Conservation (phyloP, 2,113 vertebrate genomes). For the Oceanites oceanicus region DNA sequence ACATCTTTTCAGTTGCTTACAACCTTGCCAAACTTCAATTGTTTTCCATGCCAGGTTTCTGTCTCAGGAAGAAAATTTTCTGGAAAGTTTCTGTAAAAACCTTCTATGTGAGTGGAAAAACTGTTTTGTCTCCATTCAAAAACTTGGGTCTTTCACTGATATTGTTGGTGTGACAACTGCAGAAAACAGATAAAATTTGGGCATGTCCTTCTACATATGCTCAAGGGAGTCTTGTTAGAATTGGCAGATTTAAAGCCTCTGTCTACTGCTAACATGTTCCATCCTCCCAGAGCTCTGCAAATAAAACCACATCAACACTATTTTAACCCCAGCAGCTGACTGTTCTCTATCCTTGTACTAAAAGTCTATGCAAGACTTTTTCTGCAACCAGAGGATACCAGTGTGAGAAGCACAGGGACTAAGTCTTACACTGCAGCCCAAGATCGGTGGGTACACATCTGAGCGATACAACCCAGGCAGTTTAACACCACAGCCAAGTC, state of each 20-base stretch:
- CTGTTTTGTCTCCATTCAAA: not conserved
- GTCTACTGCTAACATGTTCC: not conserved
- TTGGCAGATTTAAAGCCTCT: not conserved
- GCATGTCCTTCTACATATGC: not conserved
- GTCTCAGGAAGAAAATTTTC: not conserved
- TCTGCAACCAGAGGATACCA: not conserved
- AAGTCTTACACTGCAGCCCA: not conserved
- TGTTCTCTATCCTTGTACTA: not conserved
- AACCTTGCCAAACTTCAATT: not conserved
- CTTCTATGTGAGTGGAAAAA: not conserved
- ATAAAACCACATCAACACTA: not conserved
- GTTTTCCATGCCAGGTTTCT: constrained; percentile 24
- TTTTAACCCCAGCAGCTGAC: not conserved
- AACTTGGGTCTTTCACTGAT: not conserved
- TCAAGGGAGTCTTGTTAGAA: not conserved
- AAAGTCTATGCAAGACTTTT: not conserved
- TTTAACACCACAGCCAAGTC: not conserved
- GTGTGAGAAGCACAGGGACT: not conserved
- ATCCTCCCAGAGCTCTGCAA: not conserved
- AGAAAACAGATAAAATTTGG: not conserved
- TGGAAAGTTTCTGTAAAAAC: not conserved
- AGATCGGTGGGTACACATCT: not conserved
- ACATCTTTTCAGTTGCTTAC: not conserved
- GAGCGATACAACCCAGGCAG: not conserved
- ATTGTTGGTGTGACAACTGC: not conserved